These are phyloP conservation scores for Helicoverpa zea DNA, from an alignment of 1,140 invertebrate species.

Conservation along the genomic window DNA sequence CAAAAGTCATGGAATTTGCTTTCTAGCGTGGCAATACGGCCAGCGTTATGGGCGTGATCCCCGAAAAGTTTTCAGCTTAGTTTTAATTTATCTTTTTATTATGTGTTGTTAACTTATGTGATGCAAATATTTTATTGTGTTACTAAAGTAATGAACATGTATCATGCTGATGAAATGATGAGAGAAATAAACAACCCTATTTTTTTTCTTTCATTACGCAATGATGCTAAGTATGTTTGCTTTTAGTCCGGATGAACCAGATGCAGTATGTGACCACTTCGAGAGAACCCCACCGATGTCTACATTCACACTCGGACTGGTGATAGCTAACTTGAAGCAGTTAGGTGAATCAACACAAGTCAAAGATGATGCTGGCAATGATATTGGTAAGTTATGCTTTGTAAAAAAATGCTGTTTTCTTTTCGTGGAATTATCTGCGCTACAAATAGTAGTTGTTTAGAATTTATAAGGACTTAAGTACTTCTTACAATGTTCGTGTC, in stretches of 20 bases:
- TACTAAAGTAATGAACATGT: too few relatives aligned
- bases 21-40: not conserved
- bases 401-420: constrained; percentile 10
- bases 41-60: too few relatives aligned
- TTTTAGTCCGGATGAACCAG: constrained; percentile 76
- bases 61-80: too few relatives aligned
- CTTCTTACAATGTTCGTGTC: too few relatives aligned
- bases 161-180: too few relatives aligned
- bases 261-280: constrained; percentile 90
- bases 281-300: constrained; percentile 93
- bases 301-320: constrained; percentile 94
- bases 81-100: not conserved
- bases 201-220: too few relatives aligned
- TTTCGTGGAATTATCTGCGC: not conserved
- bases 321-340: constrained; percentile 91
- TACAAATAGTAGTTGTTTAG: not conserved
- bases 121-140: too few relatives aligned
- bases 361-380: constrained; percentile 71
- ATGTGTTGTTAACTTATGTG: too few relatives aligned
- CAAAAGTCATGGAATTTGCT: too few relatives aligned
- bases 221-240: constrained; percentile 15
- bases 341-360: constrained; percentile 77
- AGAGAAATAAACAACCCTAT: too few relatives aligned
- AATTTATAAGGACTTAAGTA: too few relatives aligned
- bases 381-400: constrained; percentile 64